Conservation (phyloP, 35 echinoderm and acorn worm genomes). For the Eucidaris tribuloides region DNA sequence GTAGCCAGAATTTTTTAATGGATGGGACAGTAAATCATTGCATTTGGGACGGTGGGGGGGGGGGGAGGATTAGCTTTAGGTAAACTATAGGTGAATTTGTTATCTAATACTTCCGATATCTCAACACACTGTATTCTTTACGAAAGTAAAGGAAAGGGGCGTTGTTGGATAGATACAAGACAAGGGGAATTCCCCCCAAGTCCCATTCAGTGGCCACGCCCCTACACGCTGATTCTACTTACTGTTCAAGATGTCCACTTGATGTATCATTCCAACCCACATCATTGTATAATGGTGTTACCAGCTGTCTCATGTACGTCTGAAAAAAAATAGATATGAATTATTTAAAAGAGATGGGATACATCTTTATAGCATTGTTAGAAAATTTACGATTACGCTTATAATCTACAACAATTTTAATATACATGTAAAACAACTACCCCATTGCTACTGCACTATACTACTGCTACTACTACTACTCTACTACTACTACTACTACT, state of each 20-base stretch:
- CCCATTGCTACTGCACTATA: background rate
- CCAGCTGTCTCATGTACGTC: constrained; percentile 54
- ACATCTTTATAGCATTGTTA: background rate
- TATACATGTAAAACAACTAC: background rate
- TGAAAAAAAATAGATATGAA: constrained; percentile 13
- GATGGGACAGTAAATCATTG: too few relatives aligned
- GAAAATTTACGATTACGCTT: background rate
- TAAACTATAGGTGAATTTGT: too few relatives aligned
- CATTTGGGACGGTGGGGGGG: too few relatives aligned
- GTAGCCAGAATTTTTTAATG: too few relatives aligned
- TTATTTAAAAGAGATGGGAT: background rate
- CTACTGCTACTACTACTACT: background rate
- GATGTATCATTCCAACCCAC: constrained; percentile 58
- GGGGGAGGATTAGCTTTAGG: too few relatives aligned
- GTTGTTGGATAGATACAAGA: too few relatives aligned
- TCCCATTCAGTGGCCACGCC: too few relatives aligned
- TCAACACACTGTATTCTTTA: too few relatives aligned
- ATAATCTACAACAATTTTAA: background rate
- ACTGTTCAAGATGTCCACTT: constrained; percentile 46
- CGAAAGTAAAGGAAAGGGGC: too few relatives aligned
- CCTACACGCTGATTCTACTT: constrained; percentile 35
- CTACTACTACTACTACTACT: background rate
- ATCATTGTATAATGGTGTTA: constrained; percentile 60
- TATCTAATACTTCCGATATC: too few relatives aligned
- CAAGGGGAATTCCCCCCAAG: too few relatives aligned